A percentile compares a stretch with the other conserved stretches of the same genome.
phyloP scores from a whole-genome alignment of 2,888 invertebrate genomes.

The Pogonocherus hispidulus region DNA sequence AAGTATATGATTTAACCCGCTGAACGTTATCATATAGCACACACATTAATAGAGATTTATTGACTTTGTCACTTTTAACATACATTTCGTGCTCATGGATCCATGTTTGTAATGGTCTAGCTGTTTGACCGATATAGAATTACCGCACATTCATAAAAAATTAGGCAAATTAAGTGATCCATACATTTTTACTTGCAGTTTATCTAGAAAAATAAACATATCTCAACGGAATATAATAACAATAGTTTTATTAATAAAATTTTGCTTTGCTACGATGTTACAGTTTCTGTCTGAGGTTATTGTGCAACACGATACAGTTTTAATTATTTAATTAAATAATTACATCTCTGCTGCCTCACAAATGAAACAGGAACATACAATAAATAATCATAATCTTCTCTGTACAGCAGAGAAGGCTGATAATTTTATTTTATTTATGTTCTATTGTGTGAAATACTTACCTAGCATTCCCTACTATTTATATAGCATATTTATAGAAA shows the following conservation, averaged over 20 bases:
- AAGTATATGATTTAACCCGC: too few relatives aligned
- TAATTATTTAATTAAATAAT: slow-evolving; percentile 23
- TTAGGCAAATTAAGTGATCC: too few relatives aligned
- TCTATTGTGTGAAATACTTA: slow-evolving; percentile 35
- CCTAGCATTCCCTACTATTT: neutral
- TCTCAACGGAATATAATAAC: neutral
- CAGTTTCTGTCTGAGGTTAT: neutral
- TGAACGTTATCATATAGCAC: too few relatives aligned
- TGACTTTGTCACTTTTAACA: too few relatives aligned
- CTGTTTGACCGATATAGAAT: too few relatives aligned
- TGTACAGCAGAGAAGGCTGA: slow-evolving; percentile 38
- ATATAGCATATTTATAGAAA: neutral
- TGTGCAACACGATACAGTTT: neutral
- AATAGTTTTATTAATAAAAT: neutral
- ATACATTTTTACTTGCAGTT: too few relatives aligned
- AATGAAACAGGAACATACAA: slow-evolving; percentile 24
- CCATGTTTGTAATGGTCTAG: too few relatives aligned
- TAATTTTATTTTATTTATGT: slow-evolving; percentile 43
- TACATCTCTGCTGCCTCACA: slow-evolving; percentile 3
- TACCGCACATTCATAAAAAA: too few relatives aligned
- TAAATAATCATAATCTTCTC: slow-evolving; percentile 37
- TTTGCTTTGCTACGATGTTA: neutral
- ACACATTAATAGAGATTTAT: too few relatives aligned
- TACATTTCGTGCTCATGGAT: too few relatives aligned
- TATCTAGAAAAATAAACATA: too few relatives aligned